A percentile compares a stretch with the other conserved stretches of the same genome.
Conservation (phyloP, 2,888 invertebrate species). For the Agrilus mali region DNA sequence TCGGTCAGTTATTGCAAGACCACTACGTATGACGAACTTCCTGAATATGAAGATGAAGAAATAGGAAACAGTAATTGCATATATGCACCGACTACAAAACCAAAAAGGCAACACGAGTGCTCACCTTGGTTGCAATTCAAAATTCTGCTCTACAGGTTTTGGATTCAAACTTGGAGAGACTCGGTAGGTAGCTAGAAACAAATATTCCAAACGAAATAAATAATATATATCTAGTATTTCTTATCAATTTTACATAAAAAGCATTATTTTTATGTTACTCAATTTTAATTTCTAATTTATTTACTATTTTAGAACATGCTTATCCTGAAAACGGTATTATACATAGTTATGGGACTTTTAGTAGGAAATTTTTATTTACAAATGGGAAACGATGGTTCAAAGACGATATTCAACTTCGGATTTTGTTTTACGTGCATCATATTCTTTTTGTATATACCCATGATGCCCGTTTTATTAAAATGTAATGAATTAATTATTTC, state of each 20-base stretch:
- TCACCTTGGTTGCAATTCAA: conserved; percentile 54
- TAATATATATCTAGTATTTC: not conserved
- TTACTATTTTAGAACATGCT: conserved; percentile 38
- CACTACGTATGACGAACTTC: conserved; percentile 4
- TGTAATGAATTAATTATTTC: conserved; percentile 41
- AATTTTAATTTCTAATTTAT: conserved; percentile 28
- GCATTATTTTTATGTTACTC: not conserved
- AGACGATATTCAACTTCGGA: conserved; percentile 72
- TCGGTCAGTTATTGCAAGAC: conserved; percentile 6
- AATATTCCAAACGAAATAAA: not conserved
- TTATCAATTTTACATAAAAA: too few relatives aligned
- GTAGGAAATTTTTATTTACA: conserved; percentile 57
- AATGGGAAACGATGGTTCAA: conserved; percentile 70
- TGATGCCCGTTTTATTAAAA: conserved; percentile 67
- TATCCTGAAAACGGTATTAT: conserved; percentile 43
- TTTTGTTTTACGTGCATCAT: conserved; percentile 71
- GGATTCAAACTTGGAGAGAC: conserved; percentile 63
- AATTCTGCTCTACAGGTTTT: conserved; percentile 54
- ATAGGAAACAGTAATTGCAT: conserved; percentile 6
- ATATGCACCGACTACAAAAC: conserved; percentile 8
- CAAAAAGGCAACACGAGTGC: conserved; percentile 34
- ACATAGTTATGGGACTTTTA: conserved; percentile 54
- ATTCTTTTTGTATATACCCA: conserved; percentile 67
- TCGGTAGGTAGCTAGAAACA: conserved; percentile 40
- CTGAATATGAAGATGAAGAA: conserved; percentile 3